phyloP scores from a whole-genome alignment of 1,140 invertebrate genomes.

The Euura saliciscinereae region DNA sequence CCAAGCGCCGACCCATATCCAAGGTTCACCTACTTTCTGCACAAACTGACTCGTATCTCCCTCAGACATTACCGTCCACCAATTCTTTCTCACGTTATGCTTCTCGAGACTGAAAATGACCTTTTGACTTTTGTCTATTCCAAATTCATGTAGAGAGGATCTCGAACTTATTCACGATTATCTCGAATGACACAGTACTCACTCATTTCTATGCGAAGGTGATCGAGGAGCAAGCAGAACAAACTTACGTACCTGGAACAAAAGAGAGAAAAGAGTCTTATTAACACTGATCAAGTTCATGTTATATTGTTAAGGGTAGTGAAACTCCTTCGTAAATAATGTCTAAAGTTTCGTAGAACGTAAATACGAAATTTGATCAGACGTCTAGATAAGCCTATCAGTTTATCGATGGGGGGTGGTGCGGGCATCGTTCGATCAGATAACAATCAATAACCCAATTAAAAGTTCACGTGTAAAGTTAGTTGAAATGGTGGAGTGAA shows the following conservation, averaged over 20 bases:
- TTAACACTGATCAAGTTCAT: neutral
- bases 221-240: neutral
- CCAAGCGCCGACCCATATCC: neutral
- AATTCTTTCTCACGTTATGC: no score
- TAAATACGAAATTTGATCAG: neutral
- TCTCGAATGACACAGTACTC: neutral
- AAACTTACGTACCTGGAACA: conserved; percentile 4
- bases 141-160: no score
- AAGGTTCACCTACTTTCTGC: neutral
- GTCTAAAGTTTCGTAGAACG: neutral
- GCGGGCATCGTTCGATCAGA: neutral
- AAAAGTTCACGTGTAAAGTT: neutral
- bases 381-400: neutral
- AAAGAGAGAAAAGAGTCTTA: neutral
- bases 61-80: no score
- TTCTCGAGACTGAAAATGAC: no score
- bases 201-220: neutral
- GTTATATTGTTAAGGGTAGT: neutral
- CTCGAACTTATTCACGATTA: neutral
- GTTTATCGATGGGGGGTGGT: neutral
- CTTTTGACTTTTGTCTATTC: no score
- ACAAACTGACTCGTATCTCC: no score
- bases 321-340: neutral
- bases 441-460: neutral
- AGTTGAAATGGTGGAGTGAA: no score